Evolutionary conservation across 2,888 invertebrate genomes (phyloP).

Genomic region (Leucania comma): DNA sequence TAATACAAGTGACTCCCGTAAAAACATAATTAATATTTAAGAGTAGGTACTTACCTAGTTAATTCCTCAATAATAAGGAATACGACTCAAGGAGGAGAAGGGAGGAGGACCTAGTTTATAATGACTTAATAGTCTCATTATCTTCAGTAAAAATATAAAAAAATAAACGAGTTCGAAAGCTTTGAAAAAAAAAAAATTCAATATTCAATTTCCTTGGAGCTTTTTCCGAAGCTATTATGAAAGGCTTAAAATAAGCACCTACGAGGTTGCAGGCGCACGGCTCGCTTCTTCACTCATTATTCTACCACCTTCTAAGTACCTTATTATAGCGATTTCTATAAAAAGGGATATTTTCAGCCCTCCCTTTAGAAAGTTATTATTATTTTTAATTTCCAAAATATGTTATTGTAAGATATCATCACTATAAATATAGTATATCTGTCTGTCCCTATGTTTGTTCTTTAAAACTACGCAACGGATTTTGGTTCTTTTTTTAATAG

Average conservation of each 20-base stretch:
- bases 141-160: neutral
- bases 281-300: constrained; percentile 14
- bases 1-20: too few relatives aligned
- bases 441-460: too few relatives aligned
- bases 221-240: constrained; percentile 36
- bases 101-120: neutral
- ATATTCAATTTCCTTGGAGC: constrained; percentile 13
- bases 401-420: too few relatives aligned
- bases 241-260: constrained; percentile 39
- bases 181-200: constrained; percentile 14
- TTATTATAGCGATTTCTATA: neutral
- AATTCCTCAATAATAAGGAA: too few relatives aligned
- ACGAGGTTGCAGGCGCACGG: constrained; percentile 32
- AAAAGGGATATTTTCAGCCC: neutral
- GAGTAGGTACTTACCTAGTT: too few relatives aligned
- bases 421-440: too few relatives aligned
- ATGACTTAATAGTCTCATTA: neutral
- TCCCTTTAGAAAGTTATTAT: too few relatives aligned
- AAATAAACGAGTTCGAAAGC: neutral
- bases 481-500: too few relatives aligned
- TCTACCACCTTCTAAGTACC: neutral
- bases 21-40: too few relatives aligned
- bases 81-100: too few relatives aligned
- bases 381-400: too few relatives aligned
- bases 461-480: too few relatives aligned